phyloP scores from a whole-genome alignment of 2,888 invertebrate species.

The Dynastes tityus region DNA sequence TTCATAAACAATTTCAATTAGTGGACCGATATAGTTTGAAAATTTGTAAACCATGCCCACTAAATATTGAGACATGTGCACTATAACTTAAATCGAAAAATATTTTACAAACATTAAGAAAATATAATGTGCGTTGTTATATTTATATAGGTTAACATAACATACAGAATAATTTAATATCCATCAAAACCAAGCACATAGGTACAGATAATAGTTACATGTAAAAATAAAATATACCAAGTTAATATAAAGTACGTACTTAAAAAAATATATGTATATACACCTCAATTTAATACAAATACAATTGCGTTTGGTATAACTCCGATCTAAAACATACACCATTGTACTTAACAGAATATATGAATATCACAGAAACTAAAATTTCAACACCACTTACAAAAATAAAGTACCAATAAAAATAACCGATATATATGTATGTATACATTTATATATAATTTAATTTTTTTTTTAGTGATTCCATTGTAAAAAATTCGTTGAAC shows the following conservation, averaged over 20 bases:
- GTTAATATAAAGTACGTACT: conserved; percentile 4
- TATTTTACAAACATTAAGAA: conserved; percentile 13
- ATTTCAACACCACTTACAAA: conserved; percentile 33
- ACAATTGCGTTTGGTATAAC: conserved; percentile 2
- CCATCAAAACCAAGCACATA: conserved; percentile 4
- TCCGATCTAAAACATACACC: conserved; percentile 16
- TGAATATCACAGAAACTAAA: conserved; percentile 44
- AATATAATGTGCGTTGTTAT: conserved; percentile 28
- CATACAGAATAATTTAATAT: conserved; percentile 1
- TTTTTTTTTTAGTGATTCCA: conserved; percentile 24
- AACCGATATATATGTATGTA: conserved; percentile 23
- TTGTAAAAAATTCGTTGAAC: conserved; percentile 47
- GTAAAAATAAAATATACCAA: conserved; percentile 7
- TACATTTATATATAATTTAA: conserved; percentile 6
- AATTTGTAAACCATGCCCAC: conserved; percentile 14
- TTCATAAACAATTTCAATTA: conserved; percentile 26
- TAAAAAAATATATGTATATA: conserved; percentile 23
- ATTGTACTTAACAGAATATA: conserved; percentile 22
- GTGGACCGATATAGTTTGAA: conserved; percentile 10
- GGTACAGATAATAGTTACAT: not conserved
- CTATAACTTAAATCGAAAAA: conserved; percentile 20
- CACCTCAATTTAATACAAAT: conserved; percentile 9
- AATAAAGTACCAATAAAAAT: conserved; percentile 42
- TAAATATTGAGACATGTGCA: conserved; percentile 27
- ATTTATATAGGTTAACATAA: conserved; percentile 18